phyloP scores from a whole-genome alignment of 2,888 invertebrate genomes.

The Anagyrus pseudococci region DNA sequence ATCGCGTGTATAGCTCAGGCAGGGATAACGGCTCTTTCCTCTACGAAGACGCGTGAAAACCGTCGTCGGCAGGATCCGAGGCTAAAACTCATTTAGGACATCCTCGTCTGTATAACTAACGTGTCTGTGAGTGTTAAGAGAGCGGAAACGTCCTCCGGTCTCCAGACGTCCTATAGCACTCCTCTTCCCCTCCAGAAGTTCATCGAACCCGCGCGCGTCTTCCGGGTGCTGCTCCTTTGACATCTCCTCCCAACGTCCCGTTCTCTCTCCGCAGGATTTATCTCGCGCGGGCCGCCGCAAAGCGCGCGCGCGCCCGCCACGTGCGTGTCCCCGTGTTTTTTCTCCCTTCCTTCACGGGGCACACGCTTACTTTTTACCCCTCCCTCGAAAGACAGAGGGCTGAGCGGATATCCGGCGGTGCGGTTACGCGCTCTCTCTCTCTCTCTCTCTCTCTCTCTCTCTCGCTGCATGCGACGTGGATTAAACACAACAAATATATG shows the following conservation, averaged over 20 bases:
- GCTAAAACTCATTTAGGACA: no score
- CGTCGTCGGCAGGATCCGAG: no score
- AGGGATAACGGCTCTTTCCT: no score
- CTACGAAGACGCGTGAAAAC: no score
- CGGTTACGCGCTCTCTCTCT: not conserved
- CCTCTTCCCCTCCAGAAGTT: conserved; percentile 30
- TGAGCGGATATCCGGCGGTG: conserved; percentile 60
- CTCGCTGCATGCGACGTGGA: conserved; percentile 15
- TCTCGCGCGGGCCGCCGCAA: conserved; percentile 17
- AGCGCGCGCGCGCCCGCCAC: conserved; percentile 15
- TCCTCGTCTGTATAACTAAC: no score
- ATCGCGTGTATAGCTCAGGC: no score
- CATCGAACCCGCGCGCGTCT: conserved; percentile 32
- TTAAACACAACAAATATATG: conserved; percentile 32
- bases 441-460: no score
- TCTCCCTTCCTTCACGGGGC: not conserved
- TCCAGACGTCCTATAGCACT: not conserved
- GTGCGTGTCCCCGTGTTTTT: conserved; percentile 34
- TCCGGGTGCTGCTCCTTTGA: conserved; percentile 26
- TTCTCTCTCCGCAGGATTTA: conserved; percentile 30
- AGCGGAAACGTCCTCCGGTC: not conserved
- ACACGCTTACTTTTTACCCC: not conserved
- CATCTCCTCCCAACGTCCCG: no score
- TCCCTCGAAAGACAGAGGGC: not conserved
- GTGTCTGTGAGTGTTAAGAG: no score